These are phyloP conservation scores for Craterocephalus amniculus DNA, from an alignment of 2,797 vertebrate genomes.

Conservation along the genomic window DNA sequence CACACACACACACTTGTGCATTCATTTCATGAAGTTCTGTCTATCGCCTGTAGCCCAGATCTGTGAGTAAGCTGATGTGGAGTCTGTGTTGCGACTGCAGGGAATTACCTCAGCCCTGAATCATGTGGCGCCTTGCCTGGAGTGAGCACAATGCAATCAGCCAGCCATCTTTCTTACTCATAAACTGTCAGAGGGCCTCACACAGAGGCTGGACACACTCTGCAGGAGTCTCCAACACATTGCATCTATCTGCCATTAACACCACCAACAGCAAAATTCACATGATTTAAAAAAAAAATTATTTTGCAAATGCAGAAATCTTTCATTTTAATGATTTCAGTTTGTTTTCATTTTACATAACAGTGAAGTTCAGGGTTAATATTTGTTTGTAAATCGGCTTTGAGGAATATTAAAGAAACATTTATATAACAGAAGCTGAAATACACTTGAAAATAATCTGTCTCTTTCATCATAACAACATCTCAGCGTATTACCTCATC, in stretches of 20 bases:
- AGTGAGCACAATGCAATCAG: constrained; percentile 73
- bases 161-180: constrained; percentile 70
- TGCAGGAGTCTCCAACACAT: constrained; percentile 27
- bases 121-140: constrained; percentile 71
- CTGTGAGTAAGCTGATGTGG: constrained; percentile 57
- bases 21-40: constrained; percentile 23
- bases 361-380: neutral
- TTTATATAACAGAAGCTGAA: neutral
- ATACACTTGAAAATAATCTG: neutral
- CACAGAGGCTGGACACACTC: constrained; percentile 51
- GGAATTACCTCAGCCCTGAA: constrained; percentile 80
- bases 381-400: too few relatives aligned
- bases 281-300: neutral
- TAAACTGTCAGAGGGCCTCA: constrained; percentile 73
- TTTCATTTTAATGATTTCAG: neutral
- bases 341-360: neutral
- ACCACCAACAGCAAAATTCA: neutral
- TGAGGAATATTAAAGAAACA: too few relatives aligned
- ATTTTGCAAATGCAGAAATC: neutral
- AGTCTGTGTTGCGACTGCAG: constrained; percentile 60
- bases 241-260: constrained; percentile 30
- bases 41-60: constrained; percentile 51
- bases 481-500: neutral
- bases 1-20: constrained; percentile 4
- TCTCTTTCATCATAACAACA: neutral